phyloP scores from a whole-genome alignment of 2,797 vertebrate species.

The Distichodus sexfasciatus region DNA sequence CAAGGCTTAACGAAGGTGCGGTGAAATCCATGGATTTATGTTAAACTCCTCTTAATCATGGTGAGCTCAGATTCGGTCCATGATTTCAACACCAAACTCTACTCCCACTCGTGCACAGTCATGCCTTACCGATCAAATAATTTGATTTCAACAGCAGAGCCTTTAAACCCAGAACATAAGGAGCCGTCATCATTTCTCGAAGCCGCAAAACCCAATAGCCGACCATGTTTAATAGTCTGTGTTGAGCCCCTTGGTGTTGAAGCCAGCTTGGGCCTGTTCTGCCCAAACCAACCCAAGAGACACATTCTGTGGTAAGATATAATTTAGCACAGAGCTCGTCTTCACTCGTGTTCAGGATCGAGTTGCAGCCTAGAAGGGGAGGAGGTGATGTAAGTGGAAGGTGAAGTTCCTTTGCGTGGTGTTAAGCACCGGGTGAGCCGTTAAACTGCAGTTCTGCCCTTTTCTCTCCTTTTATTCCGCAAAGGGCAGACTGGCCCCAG shows the following conservation, averaged over 20 bases:
- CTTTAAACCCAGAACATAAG: background rate
- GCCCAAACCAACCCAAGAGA: conserved; percentile 26
- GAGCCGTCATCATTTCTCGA: background rate
- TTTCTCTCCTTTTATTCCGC: conserved; percentile 23
- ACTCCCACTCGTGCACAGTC: conserved; percentile 17
- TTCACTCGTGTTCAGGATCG: conserved; percentile 29
- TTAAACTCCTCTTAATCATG: background rate
- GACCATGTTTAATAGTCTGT: conserved; percentile 1
- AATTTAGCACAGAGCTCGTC: conserved; percentile 24
- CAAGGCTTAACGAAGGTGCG: background rate
- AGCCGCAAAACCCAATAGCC: conserved; percentile 28
- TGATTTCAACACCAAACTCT: conserved; percentile 19
- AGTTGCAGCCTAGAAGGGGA: conserved; percentile 37
- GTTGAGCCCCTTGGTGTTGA: conserved; percentile 2
- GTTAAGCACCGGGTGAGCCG: conserved; percentile 30
- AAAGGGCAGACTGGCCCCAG: conserved; percentile 22
- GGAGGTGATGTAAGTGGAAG: conserved; percentile 41
- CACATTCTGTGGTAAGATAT: conserved; percentile 25
- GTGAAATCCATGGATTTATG: background rate
- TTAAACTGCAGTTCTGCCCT: conserved; percentile 18
- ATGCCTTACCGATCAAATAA: conserved; percentile 9
- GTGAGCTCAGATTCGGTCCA: background rate
- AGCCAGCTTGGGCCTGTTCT: conserved; percentile 4
- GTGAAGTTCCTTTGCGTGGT: conserved; percentile 11
- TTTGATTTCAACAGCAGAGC: conserved; percentile 12